Evolutionary conservation across 2,797 vertebrate genomes (phyloP).

Genomic region (Hemitrygon akajei): DNA sequence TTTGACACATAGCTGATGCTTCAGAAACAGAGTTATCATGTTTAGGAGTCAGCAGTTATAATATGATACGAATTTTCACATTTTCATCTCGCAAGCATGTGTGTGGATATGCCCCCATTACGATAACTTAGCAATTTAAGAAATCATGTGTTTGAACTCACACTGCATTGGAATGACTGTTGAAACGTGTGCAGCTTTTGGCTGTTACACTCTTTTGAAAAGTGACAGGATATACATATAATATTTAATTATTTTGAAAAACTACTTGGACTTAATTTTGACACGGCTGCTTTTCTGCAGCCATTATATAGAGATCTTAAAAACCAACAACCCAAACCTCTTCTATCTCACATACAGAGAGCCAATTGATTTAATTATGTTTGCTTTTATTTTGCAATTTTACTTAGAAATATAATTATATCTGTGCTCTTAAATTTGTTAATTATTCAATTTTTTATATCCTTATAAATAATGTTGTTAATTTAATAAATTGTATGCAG

Average conservation of each 20-base stretch:
- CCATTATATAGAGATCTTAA: not conserved
- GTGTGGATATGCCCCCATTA: no score
- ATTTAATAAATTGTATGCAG: not conserved
- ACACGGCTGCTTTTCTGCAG: not conserved
- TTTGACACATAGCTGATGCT: not conserved
- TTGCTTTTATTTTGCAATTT: not conserved
- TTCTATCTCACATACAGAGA: not conserved
- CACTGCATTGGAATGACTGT: not conserved
- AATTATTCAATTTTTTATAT: not conserved
- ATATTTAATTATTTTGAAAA: not conserved
- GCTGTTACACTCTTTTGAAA: not conserved
- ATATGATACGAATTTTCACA: not conserved
- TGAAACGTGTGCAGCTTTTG: not conserved
- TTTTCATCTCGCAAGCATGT: not conserved
- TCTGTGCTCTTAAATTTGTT: not conserved
- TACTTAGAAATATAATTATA: not conserved
- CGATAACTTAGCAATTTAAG: not conserved
- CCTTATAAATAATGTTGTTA: not conserved
- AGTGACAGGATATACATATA: not conserved
- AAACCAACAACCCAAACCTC: not conserved
- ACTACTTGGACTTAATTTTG: not conserved
- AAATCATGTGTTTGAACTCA: not conserved
- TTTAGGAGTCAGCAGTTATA: not conserved
- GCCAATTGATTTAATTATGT: not conserved
- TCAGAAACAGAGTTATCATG: not conserved